Base-by-base conservation (phyloP, 2,888 invertebrate species). In the Ennomos erosarius region DNA sequence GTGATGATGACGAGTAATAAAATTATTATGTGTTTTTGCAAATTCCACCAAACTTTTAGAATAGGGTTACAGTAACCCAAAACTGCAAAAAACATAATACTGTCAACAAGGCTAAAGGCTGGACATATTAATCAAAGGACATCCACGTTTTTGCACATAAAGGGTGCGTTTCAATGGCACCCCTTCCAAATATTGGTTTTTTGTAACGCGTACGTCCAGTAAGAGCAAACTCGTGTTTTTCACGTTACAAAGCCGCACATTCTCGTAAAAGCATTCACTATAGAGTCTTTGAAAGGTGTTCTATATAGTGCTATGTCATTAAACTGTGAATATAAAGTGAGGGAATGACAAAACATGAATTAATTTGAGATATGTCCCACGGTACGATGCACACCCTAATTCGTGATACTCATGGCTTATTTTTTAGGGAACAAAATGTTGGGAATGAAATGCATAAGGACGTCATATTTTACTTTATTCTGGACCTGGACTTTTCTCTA, bases 271-370 rank as follows among this genome's bases (percentile, higher is more conserved):
- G 82, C 79, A 81, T 84, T 75, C 75, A 78, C 81, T 85, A 87
- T 85, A 78, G 81, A 12, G 40, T 45, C 55, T 60, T 52, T 60
- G 47, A 51, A 60, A 60, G 59, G 59, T 79, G 83, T 82, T 87
- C 83, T 86, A 88, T 87, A 88, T 87, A 88, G 86, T 85, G 88
- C 87, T 70, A 84, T 72, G 88, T 91, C 92, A 91, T 90, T 90
- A 90, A 84, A 78, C 79, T 79, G 77, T 82, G 88, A 87, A 89
- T 88, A 84, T 91, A 89, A 89, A 91, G 90, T 87, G 87, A 84
- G 87, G 86, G 87, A 88, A 90, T 90, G 91, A 91, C 92, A 91
- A 90, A 90, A 91, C 90, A 90, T 87, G 90, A 91, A 90, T 91
- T 90, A 91, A 90, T 92, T 90, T 91, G 82, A 84, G 88, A 89